Base-by-base conservation (phyloP, 2,113 vertebrate species). In the Nycticorax nycticorax region DNA sequence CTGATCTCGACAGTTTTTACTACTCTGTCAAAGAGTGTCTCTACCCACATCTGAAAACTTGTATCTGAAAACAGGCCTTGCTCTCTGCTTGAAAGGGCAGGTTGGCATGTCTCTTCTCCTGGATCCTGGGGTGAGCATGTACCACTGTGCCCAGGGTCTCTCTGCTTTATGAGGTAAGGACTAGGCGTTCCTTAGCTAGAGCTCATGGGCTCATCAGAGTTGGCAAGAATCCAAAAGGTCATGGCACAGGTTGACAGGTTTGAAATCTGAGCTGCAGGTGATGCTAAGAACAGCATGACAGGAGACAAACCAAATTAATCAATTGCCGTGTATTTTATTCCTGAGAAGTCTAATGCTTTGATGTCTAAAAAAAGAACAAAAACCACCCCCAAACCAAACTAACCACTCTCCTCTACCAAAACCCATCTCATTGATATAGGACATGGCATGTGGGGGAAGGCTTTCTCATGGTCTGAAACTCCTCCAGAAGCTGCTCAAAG, bases 401-500 rank as follows among this genome's bases (percentile, higher is more conserved):
- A 76, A 7, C 33, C 7, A n/a, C 53, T 48, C 12, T 2, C 4
- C 2, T 1, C 28, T 72, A 47, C 37, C 19, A 89, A 75, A 60
- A 3, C 17, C 4, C 6, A 10, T 35, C 63, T 81, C 47, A 30
- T 1, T 74, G 32, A 30, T 8, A 30, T 1, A 89, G 43, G 21
- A 72, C 39, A 52, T 37, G 30, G 8, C 48, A 17, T 8, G 3
- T 9, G 20, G 0, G 3, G 30, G 10, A 64, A 79, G 45, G 48
- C 7, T 88, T 92, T 88, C 24, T 52, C 9, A 33, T 27, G 30
- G 28, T 37, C 4, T 86, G 8, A 10, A 71, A 35, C 8, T 96
- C 18, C 21, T 71, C 7, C 43, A 71, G 79, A 37, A 67, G 43
- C 10, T 0, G 0, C 23, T 47, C 28, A 56, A 53, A 37, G 12